Conservation (phyloP, 2,797 vertebrate species). For the Sebastolobus altivelis region DNA sequence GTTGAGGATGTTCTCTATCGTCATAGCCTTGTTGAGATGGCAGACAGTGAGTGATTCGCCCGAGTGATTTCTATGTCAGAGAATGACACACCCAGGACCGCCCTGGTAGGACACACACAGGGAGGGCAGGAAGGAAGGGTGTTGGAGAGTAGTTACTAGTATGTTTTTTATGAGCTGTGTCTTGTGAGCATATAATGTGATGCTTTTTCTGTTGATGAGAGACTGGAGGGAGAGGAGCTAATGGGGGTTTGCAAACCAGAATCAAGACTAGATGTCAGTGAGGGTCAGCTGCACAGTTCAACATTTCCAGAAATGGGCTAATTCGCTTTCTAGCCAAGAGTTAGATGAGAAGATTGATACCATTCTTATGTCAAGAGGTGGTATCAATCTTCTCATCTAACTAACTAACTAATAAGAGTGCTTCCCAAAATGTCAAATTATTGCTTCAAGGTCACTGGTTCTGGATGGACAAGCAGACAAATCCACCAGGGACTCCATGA, state of each 20-base stretch:
- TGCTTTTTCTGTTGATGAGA: neutral
- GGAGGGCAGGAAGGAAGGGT: constrained; percentile 69
- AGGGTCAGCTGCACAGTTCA: neutral
- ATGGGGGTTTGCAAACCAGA: neutral
- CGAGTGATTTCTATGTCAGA: constrained; percentile 42
- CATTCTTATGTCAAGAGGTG: neutral
- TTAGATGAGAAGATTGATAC: neutral
- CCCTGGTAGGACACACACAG: constrained; percentile 12
- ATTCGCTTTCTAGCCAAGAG: neutral
- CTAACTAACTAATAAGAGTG: neutral
- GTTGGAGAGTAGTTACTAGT: constrained; percentile 13
- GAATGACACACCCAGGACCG: constrained; percentile 46
- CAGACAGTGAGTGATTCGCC: constrained; percentile 19
- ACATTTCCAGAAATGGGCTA: neutral
- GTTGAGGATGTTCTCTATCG: constrained; percentile 17
- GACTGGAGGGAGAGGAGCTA: neutral
- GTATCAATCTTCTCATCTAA: neutral
- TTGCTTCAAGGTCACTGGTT: neutral
- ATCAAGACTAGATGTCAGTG: neutral
- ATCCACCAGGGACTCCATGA: neutral
- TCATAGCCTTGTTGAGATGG: neutral
- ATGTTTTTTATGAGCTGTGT: constrained; percentile 5
- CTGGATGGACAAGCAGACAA: neutral
- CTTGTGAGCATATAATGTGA: neutral
- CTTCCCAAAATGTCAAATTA: neutral